Conservation (phyloP, 1,140 invertebrate genomes). For the Lasioglossum albipes region DNA sequence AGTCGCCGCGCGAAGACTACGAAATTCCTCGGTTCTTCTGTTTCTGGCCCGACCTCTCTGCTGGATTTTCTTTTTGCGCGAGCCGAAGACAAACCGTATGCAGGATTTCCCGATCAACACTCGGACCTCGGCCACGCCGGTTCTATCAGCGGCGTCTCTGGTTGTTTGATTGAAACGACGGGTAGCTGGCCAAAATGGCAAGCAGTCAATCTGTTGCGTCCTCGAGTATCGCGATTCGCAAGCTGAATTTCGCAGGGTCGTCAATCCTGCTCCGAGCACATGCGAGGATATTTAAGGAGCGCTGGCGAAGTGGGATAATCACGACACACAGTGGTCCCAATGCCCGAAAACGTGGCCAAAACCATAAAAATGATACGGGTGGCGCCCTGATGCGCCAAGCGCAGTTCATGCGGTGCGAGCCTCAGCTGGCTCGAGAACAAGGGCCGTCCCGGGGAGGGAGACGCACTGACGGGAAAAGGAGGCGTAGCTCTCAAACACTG, state of each 20-base stretch:
- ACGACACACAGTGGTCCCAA: too few species aligned
- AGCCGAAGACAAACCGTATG: not conserved
- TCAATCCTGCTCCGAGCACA: not conserved
- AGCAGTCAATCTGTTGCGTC: not conserved
- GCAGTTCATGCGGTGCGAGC: too few species aligned
- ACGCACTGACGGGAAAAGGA: too few species aligned
- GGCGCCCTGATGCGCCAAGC: too few species aligned
- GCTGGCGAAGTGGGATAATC: too few species aligned
- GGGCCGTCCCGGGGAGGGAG: too few species aligned
- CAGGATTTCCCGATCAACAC: not conserved
- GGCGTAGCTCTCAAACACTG: too few species aligned
- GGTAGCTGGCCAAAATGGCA: slow-evolving; percentile 65
- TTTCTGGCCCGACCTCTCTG: not conserved
- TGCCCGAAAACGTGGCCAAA: too few species aligned
- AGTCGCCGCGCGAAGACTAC: slow-evolving; percentile 1
- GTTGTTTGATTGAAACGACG: slow-evolving; percentile 62
- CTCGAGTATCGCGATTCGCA: too few species aligned
- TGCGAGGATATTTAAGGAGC: not conserved
- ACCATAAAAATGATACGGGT: too few species aligned
- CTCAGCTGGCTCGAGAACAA: too few species aligned
- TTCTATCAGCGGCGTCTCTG: not conserved
- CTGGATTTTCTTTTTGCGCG: not conserved
- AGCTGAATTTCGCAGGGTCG: too few species aligned
- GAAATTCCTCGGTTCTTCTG: slow-evolving; percentile 4
- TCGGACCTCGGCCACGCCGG: not conserved